These are phyloP conservation scores for Parapristionchus giblindavisi DNA, from an alignment of 2,888 invertebrate genomes.

Conservation along the genomic window DNA sequence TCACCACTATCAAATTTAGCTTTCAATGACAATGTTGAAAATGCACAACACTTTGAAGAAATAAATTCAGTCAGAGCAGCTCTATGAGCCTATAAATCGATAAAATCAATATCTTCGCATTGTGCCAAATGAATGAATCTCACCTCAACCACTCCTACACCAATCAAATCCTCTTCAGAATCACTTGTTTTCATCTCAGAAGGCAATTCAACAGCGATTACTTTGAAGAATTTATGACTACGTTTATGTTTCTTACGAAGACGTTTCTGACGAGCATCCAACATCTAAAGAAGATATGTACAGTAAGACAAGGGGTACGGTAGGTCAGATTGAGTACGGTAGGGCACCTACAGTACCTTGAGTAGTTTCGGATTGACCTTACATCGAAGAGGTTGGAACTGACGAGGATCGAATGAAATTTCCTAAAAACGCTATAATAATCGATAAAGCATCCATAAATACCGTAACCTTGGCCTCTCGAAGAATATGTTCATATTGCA, in stretches of 20 bases:
- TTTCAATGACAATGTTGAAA: too few species aligned
- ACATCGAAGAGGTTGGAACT: background rate
- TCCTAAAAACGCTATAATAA: background rate
- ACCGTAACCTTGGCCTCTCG: too few species aligned
- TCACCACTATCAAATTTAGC: too few species aligned
- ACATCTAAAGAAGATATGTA: constrained; percentile 11
- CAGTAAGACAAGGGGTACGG: background rate
- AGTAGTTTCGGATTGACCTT: constrained; percentile 29
- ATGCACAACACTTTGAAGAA: too few species aligned
- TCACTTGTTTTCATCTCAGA: background rate
- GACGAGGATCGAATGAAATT: background rate
- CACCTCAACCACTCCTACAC: background rate
- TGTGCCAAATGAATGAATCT: background rate
- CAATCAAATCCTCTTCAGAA: background rate
- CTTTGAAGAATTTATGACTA: constrained; percentile 3
- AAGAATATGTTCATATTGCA: too few species aligned
- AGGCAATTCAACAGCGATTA: background rate
- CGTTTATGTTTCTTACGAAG: background rate
- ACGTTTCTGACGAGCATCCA: constrained; percentile 4
- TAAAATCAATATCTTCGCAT: background rate
- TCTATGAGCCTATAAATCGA: constrained; percentile 1
- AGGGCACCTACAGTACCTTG: too few species aligned
- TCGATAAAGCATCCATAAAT: background rate
- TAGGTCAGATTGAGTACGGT: constrained; percentile 3
- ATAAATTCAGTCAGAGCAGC: constrained; percentile 14